phyloP scores from a whole-genome alignment of 2,888 invertebrate species.

The Desoria tigrina region DNA sequence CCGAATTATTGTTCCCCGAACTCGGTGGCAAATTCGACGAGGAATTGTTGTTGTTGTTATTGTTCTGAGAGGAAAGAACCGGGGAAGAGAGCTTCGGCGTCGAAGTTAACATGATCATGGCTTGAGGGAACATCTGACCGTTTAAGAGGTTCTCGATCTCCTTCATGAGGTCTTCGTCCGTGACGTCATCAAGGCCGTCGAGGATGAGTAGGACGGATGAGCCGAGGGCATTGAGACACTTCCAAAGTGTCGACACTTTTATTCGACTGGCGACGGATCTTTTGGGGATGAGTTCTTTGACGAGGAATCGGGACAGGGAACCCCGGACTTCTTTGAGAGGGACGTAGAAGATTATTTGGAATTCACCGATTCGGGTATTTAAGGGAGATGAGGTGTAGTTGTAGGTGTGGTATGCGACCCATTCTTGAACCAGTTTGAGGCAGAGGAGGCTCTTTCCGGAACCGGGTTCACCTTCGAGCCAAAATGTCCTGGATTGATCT shows the following conservation, averaged over 20 bases:
- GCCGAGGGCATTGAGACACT: conserved; percentile 53
- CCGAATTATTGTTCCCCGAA: not conserved
- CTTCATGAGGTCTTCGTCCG: conserved; percentile 54
- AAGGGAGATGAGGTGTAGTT: conserved; percentile 47
- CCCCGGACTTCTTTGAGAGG: conserved; percentile 62
- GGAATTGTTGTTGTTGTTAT: not conserved
- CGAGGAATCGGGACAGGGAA: conserved; percentile 55
- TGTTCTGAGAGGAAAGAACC: conserved; percentile 14
- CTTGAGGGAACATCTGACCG: conserved; percentile 62
- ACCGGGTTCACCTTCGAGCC: conserved; percentile 62
- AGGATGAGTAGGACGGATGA: conserved; percentile 59
- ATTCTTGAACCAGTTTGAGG: conserved; percentile 62
- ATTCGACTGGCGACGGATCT: conserved; percentile 51
- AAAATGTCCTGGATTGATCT: conserved; percentile 61
- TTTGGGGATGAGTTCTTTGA: conserved; percentile 60
- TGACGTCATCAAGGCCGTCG: conserved; percentile 62
- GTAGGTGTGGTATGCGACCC: conserved; percentile 59
- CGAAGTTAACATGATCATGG: conserved; percentile 61
- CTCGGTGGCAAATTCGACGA: not conserved
- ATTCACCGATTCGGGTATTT: conserved; percentile 48
- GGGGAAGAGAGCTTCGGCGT: conserved; percentile 53
- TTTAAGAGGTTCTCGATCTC: conserved; percentile 62
- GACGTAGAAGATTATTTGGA: conserved; percentile 58
- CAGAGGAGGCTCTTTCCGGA: conserved; percentile 61
- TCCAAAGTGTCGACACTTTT: conserved; percentile 52